Conservation (phyloP, 2,797 vertebrate species). For the Allobates femoralis region DNA sequence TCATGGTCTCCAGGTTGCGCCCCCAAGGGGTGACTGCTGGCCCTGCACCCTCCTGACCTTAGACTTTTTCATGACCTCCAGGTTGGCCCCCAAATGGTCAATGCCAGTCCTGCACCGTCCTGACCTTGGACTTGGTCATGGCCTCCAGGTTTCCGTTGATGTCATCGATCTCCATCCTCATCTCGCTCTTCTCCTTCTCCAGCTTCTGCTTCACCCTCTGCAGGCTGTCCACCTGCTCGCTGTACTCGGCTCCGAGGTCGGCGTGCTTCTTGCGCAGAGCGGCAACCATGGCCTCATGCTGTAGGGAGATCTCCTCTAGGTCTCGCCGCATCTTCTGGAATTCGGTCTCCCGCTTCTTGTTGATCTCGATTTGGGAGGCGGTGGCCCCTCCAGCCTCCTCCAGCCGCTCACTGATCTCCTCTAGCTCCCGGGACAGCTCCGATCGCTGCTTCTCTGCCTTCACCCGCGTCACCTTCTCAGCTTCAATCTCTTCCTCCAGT, state of each 20-base stretch:
- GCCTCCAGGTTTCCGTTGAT: conserved; percentile 79
- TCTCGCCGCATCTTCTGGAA: conserved; percentile 81
- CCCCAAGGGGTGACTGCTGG: background rate
- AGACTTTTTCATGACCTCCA: conserved; percentile 73
- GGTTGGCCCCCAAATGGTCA: background rate
- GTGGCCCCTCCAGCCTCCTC: conserved; percentile 79
- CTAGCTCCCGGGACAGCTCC: conserved; percentile 78
- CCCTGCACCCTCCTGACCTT: conserved; percentile 74
- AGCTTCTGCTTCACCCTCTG: conserved; percentile 79
- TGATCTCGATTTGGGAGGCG: conserved; percentile 75
- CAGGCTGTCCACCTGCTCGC: conserved; percentile 79
- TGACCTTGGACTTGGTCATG: conserved; percentile 82
- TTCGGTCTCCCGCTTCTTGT: conserved; percentile 80
- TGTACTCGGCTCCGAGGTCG: conserved; percentile 77
- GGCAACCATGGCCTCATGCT: conserved; percentile 77
- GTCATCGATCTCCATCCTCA: conserved; percentile 86
- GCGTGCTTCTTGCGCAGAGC: conserved; percentile 82
- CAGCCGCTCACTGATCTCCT: conserved; percentile 81
- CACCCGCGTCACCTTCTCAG: conserved; percentile 74
- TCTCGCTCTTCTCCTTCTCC: conserved; percentile 86
- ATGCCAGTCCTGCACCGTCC: background rate
- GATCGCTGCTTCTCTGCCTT: conserved; percentile 79
- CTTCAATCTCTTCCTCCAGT: conserved; percentile 81
- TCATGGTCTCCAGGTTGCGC: conserved; percentile 56
- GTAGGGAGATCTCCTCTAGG: conserved; percentile 82